phyloP scores from a whole-genome alignment of 2,113 vertebrate genomes.

The Urocitellus parryii region DNA sequence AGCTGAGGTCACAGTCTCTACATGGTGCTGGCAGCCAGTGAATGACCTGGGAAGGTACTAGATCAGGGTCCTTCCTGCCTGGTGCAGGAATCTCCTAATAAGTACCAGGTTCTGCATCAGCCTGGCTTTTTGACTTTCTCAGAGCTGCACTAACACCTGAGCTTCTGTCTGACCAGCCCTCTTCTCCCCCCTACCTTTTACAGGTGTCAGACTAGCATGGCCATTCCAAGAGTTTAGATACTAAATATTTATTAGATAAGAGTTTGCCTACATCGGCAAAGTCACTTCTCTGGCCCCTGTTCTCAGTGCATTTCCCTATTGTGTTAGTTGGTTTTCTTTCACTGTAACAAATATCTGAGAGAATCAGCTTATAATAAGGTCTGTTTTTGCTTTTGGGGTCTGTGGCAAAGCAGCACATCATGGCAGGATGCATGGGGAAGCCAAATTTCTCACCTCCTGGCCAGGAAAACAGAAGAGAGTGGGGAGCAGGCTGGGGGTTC shows the following conservation, averaged over 20 bases:
- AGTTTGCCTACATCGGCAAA: not conserved
- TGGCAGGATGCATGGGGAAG: too few relatives aligned
- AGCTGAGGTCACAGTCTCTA: not conserved
- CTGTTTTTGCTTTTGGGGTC: not conserved
- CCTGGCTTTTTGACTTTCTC: not conserved
- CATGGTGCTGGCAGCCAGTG: not conserved
- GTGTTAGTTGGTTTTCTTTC: not conserved
- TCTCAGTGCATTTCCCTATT: not conserved
- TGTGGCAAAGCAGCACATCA: not conserved
- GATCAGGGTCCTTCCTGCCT: not conserved
- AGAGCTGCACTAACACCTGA: not conserved
- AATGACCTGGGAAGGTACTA: not conserved
- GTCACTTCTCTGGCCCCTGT: not conserved
- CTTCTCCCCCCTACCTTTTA: not conserved
- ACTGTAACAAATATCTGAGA: not conserved
- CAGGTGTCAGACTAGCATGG: accelerated
- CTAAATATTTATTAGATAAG: not conserved
- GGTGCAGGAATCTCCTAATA: not conserved
- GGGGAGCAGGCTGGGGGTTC: not conserved
- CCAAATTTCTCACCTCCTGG: not conserved
- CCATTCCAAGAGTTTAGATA: not conserved
- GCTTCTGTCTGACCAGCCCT: accelerated
- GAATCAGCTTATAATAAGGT: not conserved
- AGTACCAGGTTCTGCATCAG: not conserved
- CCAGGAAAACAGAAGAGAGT: not conserved